Base-by-base conservation (phyloP, 2,888 invertebrate species). In the Melanostoma scalare region DNA sequence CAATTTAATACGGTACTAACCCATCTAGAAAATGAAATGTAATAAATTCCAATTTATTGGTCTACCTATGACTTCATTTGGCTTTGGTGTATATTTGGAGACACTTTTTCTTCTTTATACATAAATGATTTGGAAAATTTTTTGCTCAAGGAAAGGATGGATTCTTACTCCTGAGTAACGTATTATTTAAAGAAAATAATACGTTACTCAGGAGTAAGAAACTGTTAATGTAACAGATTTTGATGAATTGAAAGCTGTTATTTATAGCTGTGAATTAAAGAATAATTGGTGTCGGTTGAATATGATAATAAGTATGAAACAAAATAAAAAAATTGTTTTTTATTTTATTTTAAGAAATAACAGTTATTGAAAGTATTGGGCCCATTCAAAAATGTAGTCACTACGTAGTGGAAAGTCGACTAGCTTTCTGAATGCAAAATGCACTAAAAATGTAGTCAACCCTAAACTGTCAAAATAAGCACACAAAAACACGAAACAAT, bases 21-120 rank as follows among this genome's bases (percentile, higher is more conserved):
- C 38, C 63, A 63, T 50, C 48, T 63, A 63, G 48, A 63, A 63
- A 63, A 50, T 50, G 48, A 38, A 50, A 63, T 63, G 50, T 50
- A 63, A 63, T 63, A 63, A 63, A 63, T 48, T 38, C 36, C 63
- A 63, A 50, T 48, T 63, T 63, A 63, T 63, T 63, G 63, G 48
- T 36, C 36, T 63, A 48, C 63, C 63, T 63, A 10, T 30, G 38
- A 36, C 50, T 63, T 38, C 63, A 50, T 50, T 63, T 48, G 50
- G 36, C 63, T 63, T 50, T 30, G 48, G n/a, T 48, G 48, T 20
- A 20, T 20, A 20, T 20, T 20, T 20, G 20, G 20, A n/a, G n/a
- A n/a, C n/a, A n/a, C n/a, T n/a, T n/a, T n/a, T n/a, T n/a, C n/a
- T n/a, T n/a, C n/a, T n/a, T n/a, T n/a, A n/a, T n/a, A n/a, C n/a